phyloP scores from a whole-genome alignment of 2,797 vertebrate species.

The Chaenodraco wilsoni region DNA sequence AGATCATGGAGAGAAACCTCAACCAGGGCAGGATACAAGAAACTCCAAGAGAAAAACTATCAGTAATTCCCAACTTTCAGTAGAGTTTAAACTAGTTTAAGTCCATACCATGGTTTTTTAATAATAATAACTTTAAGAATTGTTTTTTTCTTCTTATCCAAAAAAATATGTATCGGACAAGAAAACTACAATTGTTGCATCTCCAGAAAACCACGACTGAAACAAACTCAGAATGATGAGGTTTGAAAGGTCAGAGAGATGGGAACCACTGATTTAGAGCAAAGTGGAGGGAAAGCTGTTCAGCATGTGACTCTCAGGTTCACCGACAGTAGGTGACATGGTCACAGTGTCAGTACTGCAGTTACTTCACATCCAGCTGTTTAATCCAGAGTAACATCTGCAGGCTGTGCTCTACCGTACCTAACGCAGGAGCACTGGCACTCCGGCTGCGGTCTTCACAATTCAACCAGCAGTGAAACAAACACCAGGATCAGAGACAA shows the following conservation, averaged over 20 bases:
- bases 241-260: neutral
- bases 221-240: neutral
- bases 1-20: conserved; percentile 16
- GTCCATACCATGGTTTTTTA: no score
- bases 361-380: conserved; percentile 51
- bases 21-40: neutral
- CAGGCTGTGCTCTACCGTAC: conserved; percentile 83
- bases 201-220: neutral
- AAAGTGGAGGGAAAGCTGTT: neutral
- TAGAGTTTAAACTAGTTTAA: neutral
- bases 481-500: conserved; percentile 20
- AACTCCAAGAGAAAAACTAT: neutral
- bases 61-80: neutral
- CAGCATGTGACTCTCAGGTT: conserved; percentile 21
- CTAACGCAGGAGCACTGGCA: conserved; percentile 90
- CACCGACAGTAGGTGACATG: neutral
- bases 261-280: conserved; percentile 2
- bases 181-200: no score
- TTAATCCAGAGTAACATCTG: conserved; percentile 64
- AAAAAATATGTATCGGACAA: no score
- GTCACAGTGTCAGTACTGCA: conserved; percentile 14
- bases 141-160: no score
- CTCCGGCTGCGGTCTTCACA: conserved; percentile 90
- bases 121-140: no score
- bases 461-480: conserved; percentile 36